Conservation (phyloP, 2,113 vertebrate genomes). For the Odontophorus gujanensis region DNA sequence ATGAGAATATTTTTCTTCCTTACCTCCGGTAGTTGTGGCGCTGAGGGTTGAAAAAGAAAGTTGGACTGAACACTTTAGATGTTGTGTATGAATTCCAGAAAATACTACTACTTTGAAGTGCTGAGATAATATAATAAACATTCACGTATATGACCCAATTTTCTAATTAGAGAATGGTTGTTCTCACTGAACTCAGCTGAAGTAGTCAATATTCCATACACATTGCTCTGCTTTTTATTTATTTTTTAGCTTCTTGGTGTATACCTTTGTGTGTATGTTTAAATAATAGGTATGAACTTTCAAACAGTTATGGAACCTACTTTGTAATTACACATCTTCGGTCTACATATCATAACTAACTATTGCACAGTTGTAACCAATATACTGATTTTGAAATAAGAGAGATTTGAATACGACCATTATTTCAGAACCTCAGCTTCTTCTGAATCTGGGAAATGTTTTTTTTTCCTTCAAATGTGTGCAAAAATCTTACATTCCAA, state of each 20-base stretch:
- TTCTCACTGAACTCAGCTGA: background rate
- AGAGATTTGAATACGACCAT: background rate
- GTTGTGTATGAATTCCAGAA: background rate
- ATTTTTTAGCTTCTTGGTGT: background rate
- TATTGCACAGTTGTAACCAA: background rate
- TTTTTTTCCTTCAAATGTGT: background rate
- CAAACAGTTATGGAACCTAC: background rate
- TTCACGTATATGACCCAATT: background rate
- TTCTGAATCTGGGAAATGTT: background rate
- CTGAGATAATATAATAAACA: background rate
- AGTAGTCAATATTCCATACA: background rate
- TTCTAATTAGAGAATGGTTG: background rate
- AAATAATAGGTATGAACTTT: background rate
- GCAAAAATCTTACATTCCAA: background rate
- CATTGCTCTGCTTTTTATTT: background rate
- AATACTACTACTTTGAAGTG: background rate
- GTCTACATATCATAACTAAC: background rate
- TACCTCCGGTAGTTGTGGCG: background rate
- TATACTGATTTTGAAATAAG: background rate
- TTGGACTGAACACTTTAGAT: background rate
- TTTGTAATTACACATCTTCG: background rate
- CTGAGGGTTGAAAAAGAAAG: background rate
- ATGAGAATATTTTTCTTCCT: constrained; percentile 39
- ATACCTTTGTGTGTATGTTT: background rate
- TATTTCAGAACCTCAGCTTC: background rate